Evolutionary conservation across 2,888 invertebrate species (phyloP).

Genomic region (Pharmacophagus antenor): DNA sequence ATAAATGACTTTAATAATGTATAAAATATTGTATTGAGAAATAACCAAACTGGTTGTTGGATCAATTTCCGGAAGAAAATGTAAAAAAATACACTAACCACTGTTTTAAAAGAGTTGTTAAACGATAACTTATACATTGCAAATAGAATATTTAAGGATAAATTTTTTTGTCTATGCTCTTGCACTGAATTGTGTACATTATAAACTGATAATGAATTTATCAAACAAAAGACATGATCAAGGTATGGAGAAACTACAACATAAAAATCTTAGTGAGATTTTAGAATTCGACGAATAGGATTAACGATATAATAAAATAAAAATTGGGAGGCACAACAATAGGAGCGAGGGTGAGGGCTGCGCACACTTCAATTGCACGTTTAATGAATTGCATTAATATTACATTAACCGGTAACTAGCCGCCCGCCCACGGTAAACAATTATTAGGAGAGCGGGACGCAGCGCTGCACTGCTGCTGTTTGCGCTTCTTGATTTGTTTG

Average conservation of each 20-base stretch:
- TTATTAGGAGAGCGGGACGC: slow-evolving; percentile 63
- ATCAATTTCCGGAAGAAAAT: not conserved
- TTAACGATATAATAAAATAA: slow-evolving; percentile 41
- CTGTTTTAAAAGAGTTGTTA: not conserved
- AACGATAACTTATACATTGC: not conserved
- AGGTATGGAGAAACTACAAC: not conserved
- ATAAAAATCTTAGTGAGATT: slow-evolving; percentile 18
- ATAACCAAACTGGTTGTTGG: too few relatives aligned
- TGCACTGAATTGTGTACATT: not conserved
- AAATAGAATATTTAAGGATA: too few relatives aligned
- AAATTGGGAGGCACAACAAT: slow-evolving; percentile 34
- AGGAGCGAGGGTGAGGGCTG: slow-evolving; percentile 40
- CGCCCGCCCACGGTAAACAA: slow-evolving; percentile 70
- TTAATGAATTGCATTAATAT: slow-evolving; percentile 82
- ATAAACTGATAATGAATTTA: not conserved
- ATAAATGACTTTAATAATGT: too few relatives aligned
- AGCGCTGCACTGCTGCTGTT: slow-evolving; percentile 56
- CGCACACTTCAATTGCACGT: slow-evolving; percentile 68
- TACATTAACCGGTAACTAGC: slow-evolving; percentile 77
- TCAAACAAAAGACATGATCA: not conserved
- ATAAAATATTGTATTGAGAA: too few relatives aligned
- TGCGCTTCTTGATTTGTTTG: slow-evolving; percentile 71
- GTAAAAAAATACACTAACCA: not conserved
- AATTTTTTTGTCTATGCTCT: too few relatives aligned
- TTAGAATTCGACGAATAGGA: slow-evolving; percentile 23